Conservation (phyloP, 2,797 vertebrate species). For the Phoebastria nigripes region DNA sequence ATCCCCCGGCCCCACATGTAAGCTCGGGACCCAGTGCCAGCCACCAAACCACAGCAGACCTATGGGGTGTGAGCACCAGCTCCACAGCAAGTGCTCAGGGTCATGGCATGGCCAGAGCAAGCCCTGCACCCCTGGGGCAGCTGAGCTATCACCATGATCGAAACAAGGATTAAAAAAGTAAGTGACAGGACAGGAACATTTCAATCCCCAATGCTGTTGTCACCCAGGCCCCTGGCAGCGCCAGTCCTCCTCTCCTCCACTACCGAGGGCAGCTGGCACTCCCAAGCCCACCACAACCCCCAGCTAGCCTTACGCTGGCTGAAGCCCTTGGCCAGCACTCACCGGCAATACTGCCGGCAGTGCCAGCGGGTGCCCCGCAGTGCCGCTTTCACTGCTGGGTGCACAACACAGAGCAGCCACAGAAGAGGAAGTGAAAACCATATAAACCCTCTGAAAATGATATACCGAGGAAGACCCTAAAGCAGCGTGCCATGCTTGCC, state of each 20-base stretch:
- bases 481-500: neutral
- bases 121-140: neutral
- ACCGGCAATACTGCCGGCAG: neutral
- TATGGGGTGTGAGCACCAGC: neutral
- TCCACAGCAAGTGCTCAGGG: neutral
- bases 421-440: neutral
- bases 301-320: neutral
- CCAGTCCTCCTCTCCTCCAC: neutral
- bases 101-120: neutral
- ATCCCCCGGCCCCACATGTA: fast-evolving
- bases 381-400: neutral
- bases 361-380: fast-evolving
- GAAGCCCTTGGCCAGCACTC: fast-evolving
- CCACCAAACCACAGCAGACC: neutral
- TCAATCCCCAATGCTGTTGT: neutral
- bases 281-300: neutral
- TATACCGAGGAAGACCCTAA: fast-evolving
- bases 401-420: fast-evolving
- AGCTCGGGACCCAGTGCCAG: neutral
- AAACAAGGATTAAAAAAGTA: neutral
- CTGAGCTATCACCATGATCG: neutral
- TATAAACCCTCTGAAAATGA: neutral
- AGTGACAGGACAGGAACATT: neutral
- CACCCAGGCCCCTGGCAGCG: neutral
- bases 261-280: neutral